A percentile compares a stretch with the other conserved stretches of the same genome.
Evolutionary conservation across 2,888 invertebrate species (phyloP).

Genomic region (Melolontha melolontha): DNA sequence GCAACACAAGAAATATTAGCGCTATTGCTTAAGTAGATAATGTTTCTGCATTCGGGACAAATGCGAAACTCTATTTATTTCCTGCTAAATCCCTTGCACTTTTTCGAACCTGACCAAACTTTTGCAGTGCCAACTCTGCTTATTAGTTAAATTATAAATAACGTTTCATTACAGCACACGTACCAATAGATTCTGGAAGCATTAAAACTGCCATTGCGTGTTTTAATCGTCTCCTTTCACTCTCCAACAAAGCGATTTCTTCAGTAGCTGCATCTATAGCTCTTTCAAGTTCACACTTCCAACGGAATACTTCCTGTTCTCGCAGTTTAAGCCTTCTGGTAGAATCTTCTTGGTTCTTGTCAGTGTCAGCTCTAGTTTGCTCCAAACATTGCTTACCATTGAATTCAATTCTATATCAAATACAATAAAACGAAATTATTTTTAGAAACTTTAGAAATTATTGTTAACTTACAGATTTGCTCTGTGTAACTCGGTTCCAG

Average conservation of each 20-base stretch:
- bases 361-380: slow-evolving; percentile 74
- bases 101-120: too few relatives aligned
- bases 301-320: slow-evolving; percentile 76
- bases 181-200: slow-evolving; percentile 79
- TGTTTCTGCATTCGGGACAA: too few relatives aligned
- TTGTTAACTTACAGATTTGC: slow-evolving; percentile 58
- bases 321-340: slow-evolving; percentile 75
- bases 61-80: too few relatives aligned
- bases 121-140: too few relatives aligned
- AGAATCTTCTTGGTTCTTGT: slow-evolving; percentile 77
- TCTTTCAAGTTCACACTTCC: slow-evolving; percentile 81
- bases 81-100: too few relatives aligned
- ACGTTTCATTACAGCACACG: slow-evolving; percentile 8
- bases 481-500: slow-evolving; percentile 57
- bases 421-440: not conserved
- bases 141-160: too few relatives aligned
- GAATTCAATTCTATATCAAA: slow-evolving; percentile 66
- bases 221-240: slow-evolving; percentile 76
- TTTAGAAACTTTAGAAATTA: not conserved
- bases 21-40: too few relatives aligned
- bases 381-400: slow-evolving; percentile 75
- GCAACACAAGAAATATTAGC: too few relatives aligned
- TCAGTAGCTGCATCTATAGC: slow-evolving; percentile 76
- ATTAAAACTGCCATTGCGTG: slow-evolving; percentile 76
- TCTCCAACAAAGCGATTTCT: slow-evolving; percentile 77